Evolutionary conservation across 2,113 vertebrate genomes (phyloP).

Genomic region (Anas platyrhynchos): DNA sequence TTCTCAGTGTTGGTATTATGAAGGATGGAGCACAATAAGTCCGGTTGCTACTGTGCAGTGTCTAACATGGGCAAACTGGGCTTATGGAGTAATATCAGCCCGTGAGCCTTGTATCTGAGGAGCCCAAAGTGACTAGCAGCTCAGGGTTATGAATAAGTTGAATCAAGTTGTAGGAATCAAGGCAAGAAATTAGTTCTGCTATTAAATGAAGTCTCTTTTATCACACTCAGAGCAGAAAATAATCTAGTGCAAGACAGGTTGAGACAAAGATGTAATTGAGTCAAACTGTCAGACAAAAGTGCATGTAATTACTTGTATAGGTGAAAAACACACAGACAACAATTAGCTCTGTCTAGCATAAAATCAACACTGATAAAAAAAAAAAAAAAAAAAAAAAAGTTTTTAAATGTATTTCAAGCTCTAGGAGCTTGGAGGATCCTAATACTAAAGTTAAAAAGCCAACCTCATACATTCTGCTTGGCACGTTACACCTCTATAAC

Average conservation of each 20-base stretch:
- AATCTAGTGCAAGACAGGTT: fast-evolving
- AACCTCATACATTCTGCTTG: background rate
- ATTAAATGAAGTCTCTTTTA: background rate
- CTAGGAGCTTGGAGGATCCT: background rate
- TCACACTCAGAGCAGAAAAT: background rate
- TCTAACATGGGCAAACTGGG: background rate
- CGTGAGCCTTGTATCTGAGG: background rate
- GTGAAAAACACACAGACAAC: background rate
- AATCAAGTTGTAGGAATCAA: background rate
- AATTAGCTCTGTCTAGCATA: background rate
- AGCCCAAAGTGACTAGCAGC: background rate
- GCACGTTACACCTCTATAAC: background rate
- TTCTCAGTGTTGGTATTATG: background rate
- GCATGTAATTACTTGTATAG: fast-evolving
- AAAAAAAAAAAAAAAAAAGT: background rate
- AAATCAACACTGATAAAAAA: background rate
- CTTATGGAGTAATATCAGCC: background rate
- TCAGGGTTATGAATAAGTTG: background rate
- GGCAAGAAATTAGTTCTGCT: background rate
- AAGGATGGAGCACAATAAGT: background rate
- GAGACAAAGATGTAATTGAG: background rate
- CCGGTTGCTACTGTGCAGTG: fast-evolving
- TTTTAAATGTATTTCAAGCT: background rate
- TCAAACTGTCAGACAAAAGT: background rate
- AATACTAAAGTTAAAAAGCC: background rate